Base-by-base conservation (phyloP, 2,888 invertebrate genomes). In the Monochamus alternatus region DNA sequence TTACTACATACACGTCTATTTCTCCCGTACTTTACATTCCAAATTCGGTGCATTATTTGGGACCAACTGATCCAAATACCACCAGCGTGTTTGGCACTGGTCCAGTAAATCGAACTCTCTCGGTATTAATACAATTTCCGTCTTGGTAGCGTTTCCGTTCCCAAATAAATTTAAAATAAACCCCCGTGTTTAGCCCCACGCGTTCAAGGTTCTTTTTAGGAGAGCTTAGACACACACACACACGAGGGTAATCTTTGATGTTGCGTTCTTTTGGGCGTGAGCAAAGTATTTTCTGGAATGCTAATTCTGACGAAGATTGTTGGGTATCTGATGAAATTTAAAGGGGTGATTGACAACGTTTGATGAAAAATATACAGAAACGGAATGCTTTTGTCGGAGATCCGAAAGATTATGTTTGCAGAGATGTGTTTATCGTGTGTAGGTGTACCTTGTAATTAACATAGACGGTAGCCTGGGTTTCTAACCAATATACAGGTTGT, bases 51-150 rank as follows among this genome's bases (percentile, higher is more conserved):
- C 12, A 66, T 58, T 58, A 68, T 68, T 44, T 22, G 58, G 22
- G 31, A 22, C 43, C 14, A 68, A 58, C 68, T 68, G 58, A 58
- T 68, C 68, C 58, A 55, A 59, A 68, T 32, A 14, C 58, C 68
- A 22, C 44, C 51, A 43, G 59, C 58, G 58, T 68, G 59, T 58
- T 68, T 68, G 58, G 68, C 68, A 68, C 8, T 68, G 59, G 43
- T 59, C 58, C 68, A 68, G 68, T 30, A 22, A 59, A 58, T 68
- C n/a, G 58, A 44, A 1, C 38, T 68, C 59, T 8, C 68, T 59
- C 22, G 68, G 68, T 59, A 68, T 68, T 67, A 67, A 5, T 68
- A 55, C 68, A 58, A 38, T 58, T 32, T 58, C 65, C 58, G 44
- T 68, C 68, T 59, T 68, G 38, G 30, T 64, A 51, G 47, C 44